These are phyloP conservation scores for Melikaiella ostensackeni DNA, from an alignment of 2,888 invertebrate genomes.

Conservation along the genomic window DNA sequence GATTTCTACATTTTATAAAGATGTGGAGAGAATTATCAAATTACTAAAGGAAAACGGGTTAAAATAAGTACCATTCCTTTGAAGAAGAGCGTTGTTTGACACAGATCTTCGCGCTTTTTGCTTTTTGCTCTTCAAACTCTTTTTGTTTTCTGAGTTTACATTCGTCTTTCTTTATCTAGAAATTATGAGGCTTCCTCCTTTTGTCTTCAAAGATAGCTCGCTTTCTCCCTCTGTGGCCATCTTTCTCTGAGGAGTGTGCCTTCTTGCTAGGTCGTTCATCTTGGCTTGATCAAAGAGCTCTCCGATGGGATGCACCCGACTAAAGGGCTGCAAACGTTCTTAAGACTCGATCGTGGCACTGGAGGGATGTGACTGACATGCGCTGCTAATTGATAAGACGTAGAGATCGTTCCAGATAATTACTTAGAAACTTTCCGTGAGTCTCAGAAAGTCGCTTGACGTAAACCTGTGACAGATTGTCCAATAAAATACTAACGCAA, in stretches of 20 bases:
- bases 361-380: slow-evolving; percentile 42
- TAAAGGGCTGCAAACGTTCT: slow-evolving; percentile 53
- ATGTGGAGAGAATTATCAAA: not conserved
- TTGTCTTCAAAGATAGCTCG: not conserved
- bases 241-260: slow-evolving; percentile 15
- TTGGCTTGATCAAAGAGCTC: slow-evolving; percentile 57
- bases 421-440: slow-evolving; percentile 47
- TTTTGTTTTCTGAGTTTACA: not conserved
- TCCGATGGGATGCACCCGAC: slow-evolving; percentile 48
- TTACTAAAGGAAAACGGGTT: not conserved
- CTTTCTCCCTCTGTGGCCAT: not conserved
- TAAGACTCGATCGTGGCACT: slow-evolving; percentile 52
- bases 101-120: not conserved
- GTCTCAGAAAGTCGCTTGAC: slow-evolving; percentile 44
- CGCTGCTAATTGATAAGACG: slow-evolving; percentile 54
- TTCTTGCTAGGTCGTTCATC: slow-evolving; percentile 50
- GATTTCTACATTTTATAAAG: too few species aligned
- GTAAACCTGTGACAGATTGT: not conserved
- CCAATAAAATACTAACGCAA: not conserved
- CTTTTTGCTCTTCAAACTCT: not conserved
- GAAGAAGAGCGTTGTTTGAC: not conserved
- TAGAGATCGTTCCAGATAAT: slow-evolving; percentile 52
- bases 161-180: not conserved
- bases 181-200: not conserved
- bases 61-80: not conserved